phyloP scores from a whole-genome alignment of 2,888 invertebrate species.

The Automeris io region DNA sequence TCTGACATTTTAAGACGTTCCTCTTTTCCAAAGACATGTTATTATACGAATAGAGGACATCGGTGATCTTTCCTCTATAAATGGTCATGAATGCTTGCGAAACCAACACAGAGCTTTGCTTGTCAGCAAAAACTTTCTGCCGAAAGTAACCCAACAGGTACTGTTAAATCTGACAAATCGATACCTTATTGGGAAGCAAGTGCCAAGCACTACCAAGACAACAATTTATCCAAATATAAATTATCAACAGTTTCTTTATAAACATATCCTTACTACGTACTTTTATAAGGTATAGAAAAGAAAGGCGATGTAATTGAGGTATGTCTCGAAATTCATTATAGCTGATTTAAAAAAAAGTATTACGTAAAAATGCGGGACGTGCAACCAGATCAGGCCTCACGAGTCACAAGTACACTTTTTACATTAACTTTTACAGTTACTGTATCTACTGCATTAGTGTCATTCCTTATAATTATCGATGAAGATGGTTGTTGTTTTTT shows the following conservation, averaged over 20 bases:
- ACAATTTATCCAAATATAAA: constrained; percentile 26
- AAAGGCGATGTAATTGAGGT: constrained; percentile 54
- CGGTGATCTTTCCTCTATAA: constrained; percentile 12
- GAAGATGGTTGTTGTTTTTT: no score
- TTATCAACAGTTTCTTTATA: constrained; percentile 18
- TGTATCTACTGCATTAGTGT: no score
- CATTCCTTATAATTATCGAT: no score
- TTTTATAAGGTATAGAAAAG: constrained; percentile 32
- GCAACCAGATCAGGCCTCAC: constrained; percentile 5
- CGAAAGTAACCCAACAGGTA: constrained; percentile 62
- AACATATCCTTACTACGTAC: constrained; percentile 19
- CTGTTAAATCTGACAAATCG: constrained; percentile 61
- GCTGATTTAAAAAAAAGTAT: constrained; percentile 52
- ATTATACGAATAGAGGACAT: constrained; percentile 32
- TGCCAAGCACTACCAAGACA: constrained; percentile 28
- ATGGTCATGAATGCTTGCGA: constrained; percentile 37
- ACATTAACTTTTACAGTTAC: no score
- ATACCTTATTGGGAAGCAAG: constrained; percentile 46
- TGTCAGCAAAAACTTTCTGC: constrained; percentile 56
- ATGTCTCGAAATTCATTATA: constrained; percentile 56
- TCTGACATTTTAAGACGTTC: no score
- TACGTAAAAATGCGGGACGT: constrained; percentile 53
- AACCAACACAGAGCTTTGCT: constrained; percentile 32
- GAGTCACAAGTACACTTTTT: no score
- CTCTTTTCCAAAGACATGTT: no score